Evolutionary conservation across 1,140 invertebrate species (phyloP), one percentile per base, ranked within the genome.

Genomic region (Nixonia krombeini): DNA sequence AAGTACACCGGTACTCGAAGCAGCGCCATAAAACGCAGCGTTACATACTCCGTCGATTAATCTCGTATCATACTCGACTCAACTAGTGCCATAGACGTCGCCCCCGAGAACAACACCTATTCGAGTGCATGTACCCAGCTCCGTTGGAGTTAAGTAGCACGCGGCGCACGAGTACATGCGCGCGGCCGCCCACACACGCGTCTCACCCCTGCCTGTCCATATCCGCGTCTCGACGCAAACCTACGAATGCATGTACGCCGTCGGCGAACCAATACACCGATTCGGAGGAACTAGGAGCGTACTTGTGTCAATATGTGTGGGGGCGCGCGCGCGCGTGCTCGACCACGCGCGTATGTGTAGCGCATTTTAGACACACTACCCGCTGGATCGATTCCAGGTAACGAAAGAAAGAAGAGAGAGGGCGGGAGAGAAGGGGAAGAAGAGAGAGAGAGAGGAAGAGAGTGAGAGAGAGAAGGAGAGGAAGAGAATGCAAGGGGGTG

Each of bases 21-120:
- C n/a, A n/a, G n/a, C n/a, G 42, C 35, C 38, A 42, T 16, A 57
- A 65, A 65, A 58, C 25, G 40, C 47, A 52, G 49, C n/a, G 28
- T n/a, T n/a, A n/a, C n/a, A 35, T 41, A 47, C 62, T 65, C 25
- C 38, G 49, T 53, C 53, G 46, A 65, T 65, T 57, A 57, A 65
- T 65, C 31, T 52, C 41, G 47, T 65, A 65, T 64, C 38, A 38
- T 51, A 52, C 61, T 56, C 57, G 52, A 57, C 53, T 28, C 53
- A 28, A 57, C 61, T 47, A 65, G 52, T 49, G 23, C 28, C 47
- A 53, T 53, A 65, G 42, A 49, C 44, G 49, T 65, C 35, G 49
- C 10, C 53, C 17, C 41, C 10, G 47, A 64, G 46, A 64, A 57
- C 46, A 56, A 64, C 52, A 57, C 33, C 25, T 46, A 64, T 58